Conservation (phyloP, 1,140 invertebrate genomes). For the Papilio polytes region DNA sequence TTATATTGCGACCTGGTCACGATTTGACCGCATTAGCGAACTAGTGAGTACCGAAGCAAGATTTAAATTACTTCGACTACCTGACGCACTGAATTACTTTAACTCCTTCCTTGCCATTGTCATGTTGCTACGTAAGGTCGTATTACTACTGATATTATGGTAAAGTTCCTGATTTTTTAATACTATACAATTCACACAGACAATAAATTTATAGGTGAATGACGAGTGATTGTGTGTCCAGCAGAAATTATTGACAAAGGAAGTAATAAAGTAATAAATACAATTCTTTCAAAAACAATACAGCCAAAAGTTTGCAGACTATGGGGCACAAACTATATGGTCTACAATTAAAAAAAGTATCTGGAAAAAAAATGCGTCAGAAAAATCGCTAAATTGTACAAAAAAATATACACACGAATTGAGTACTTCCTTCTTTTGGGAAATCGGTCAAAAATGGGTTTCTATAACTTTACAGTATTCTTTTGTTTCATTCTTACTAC, state of each 20-base stretch:
- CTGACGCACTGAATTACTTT: conserved; percentile 35
- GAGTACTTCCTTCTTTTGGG: too few relatives aligned
- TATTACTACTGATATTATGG: not conserved
- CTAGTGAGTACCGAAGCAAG: conserved; percentile 46
- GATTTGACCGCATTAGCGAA: conserved; percentile 62
- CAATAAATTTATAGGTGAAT: not conserved
- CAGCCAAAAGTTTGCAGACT: too few relatives aligned
- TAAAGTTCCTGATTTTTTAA: conserved; percentile 21
- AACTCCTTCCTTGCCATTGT: conserved; percentile 26
- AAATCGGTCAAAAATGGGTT: too few relatives aligned
- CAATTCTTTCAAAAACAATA: too few relatives aligned
- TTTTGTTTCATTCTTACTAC: too few relatives aligned
- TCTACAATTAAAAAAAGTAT: too few relatives aligned
- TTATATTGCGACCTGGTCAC: conserved; percentile 64
- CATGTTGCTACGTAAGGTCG: not conserved
- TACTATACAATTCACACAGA: not conserved
- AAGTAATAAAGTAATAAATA: too few relatives aligned
- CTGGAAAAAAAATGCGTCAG: too few relatives aligned
- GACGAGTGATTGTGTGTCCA: not conserved
- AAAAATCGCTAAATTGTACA: not conserved
- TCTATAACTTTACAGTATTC: too few relatives aligned
- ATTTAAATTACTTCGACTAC: conserved; percentile 43
- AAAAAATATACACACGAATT: not conserved
- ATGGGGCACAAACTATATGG: too few relatives aligned
- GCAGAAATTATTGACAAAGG: not conserved